Conservation (phyloP, 2,888 invertebrate species). For the Dicyrtomina minuta region DNA sequence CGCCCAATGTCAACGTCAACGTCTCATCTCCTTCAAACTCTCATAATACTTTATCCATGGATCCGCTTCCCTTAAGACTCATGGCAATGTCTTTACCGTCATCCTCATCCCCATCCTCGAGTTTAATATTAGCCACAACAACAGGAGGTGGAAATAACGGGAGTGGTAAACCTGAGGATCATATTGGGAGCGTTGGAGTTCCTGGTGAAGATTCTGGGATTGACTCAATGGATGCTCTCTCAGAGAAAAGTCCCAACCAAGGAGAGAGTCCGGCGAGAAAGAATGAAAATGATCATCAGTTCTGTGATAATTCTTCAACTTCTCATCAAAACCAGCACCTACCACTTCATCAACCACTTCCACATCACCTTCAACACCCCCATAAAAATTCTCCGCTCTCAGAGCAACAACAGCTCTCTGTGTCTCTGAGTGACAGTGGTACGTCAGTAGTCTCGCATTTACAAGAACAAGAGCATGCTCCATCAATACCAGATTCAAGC, state of each 20-base stretch:
- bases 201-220: slow-evolving; percentile 88
- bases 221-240: slow-evolving; percentile 90
- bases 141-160: neutral
- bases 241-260: slow-evolving; percentile 87
- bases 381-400: slow-evolving; percentile 15
- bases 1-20: slow-evolving; percentile 13
- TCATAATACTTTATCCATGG: neutral
- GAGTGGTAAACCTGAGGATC: slow-evolving; percentile 36
- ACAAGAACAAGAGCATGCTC: neutral
- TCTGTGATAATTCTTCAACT: slow-evolving; percentile 37
- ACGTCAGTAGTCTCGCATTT: neutral
- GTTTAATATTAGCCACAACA: neutral
- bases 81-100: slow-evolving; percentile 23
- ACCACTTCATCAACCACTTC: slow-evolving; percentile 3
- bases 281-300: slow-evolving; percentile 55
- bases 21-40: neutral
- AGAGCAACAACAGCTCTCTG: slow-evolving; percentile 11
- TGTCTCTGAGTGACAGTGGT: slow-evolving; percentile 6
- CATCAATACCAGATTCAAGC: too few species aligned
- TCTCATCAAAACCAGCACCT: slow-evolving; percentile 22
- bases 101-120: neutral
- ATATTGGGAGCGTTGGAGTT: slow-evolving; percentile 54
- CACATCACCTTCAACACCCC: too few species aligned
- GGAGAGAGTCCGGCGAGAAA: slow-evolving; percentile 66
- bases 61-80: slow-evolving; percentile 13